These are phyloP conservation scores for Pantelozetes paolii DNA, from an alignment of 2,888 invertebrate genomes.

Conservation along the genomic window DNA sequence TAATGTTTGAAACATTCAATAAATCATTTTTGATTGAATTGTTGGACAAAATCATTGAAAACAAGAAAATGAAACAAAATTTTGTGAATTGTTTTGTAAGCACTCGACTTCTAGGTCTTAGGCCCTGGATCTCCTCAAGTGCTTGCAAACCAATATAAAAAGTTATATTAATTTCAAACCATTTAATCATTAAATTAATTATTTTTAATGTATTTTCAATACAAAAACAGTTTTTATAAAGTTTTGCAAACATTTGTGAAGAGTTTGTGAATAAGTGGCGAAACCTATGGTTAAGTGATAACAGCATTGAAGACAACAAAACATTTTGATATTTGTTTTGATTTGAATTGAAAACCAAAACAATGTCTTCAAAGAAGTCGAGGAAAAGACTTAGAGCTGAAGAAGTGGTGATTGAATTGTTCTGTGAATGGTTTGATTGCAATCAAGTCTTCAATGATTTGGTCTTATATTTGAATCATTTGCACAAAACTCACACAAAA, in stretches of 20 bases:
- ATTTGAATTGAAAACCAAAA: background rate
- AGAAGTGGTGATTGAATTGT: background rate
- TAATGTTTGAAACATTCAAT: no score
- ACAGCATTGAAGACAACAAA: background rate
- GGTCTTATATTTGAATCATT: constrained; percentile 25
- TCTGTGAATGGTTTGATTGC: constrained; percentile 41
- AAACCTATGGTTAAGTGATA: background rate
- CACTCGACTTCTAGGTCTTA: no score
- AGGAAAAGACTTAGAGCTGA: background rate
- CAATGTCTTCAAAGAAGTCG: no score
- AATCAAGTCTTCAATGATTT: constrained; percentile 34
- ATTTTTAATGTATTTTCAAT: background rate
- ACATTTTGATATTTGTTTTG: background rate
- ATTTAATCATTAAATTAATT: background rate
- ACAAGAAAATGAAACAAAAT: no score
- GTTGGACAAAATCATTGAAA: no score
- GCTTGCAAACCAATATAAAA: no score
- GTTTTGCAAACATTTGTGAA: background rate
- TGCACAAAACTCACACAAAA: constrained; percentile 22
- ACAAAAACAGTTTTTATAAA: background rate
- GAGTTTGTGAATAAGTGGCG: background rate
- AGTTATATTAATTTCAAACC: no score
- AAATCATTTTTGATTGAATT: no score
- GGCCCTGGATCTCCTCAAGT: no score
- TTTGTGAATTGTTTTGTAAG: no score